phyloP scores from a whole-genome alignment of 1,140 invertebrate genomes.

The Delia radicum region DNA sequence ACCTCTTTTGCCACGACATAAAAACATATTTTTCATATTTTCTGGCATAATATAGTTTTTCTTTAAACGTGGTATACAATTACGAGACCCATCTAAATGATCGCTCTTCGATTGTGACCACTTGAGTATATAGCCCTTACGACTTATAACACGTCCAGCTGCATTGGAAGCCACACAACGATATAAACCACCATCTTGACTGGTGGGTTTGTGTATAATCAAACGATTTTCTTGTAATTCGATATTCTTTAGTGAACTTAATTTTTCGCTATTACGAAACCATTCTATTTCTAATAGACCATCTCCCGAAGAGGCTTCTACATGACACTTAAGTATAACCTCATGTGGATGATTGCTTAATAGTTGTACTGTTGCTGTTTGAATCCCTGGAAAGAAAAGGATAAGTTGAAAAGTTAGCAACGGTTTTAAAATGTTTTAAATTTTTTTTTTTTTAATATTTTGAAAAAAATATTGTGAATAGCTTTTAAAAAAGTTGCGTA shows the following conservation, averaged over 20 bases:
- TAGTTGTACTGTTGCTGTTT: conserved; percentile 66
- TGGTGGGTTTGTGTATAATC: conserved; percentile 62
- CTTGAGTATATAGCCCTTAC: conserved; percentile 63
- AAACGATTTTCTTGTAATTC: conserved; percentile 67
- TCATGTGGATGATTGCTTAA: conserved; percentile 63
- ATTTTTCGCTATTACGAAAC: conserved; percentile 71
- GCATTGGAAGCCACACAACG: conserved; percentile 74
- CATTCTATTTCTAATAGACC: conserved; percentile 73
- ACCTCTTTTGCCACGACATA: conserved; percentile 48
- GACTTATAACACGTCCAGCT: conserved; percentile 69
- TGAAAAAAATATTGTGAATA: no score
- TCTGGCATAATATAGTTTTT: conserved; percentile 61
- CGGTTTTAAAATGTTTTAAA: no score
- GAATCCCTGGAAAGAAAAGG: conserved; percentile 16
- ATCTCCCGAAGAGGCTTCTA: conserved; percentile 64
- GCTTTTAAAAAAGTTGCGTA: no score
- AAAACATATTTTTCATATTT: conserved; percentile 59
- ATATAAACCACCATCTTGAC: conserved; percentile 69
- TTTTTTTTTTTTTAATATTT: no score
- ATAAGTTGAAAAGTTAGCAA: no score
- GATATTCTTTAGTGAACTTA: conserved; percentile 63
- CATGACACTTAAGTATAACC: conserved; percentile 71
- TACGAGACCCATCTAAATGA: conserved; percentile 21
- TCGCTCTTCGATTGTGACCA: conserved; percentile 6
- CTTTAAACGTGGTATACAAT: conserved; percentile 52